A percentile compares a stretch with the other conserved stretches of the same genome.
These are phyloP conservation scores for Pantherophis alleghaniensis DNA, from an alignment of 2,797 vertebrate species.

Conservation along the genomic window DNA sequence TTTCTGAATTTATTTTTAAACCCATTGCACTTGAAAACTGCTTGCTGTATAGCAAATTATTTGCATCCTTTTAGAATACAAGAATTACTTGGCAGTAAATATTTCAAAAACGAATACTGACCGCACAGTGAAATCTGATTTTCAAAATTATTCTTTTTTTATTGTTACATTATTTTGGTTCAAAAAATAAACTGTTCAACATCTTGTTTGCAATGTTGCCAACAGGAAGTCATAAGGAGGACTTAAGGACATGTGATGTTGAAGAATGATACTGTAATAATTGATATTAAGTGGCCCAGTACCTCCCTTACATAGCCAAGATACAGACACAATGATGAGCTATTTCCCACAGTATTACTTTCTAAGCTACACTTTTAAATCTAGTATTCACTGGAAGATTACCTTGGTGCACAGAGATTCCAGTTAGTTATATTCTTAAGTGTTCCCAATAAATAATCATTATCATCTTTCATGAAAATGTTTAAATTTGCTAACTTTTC, in stretches of 20 bases:
- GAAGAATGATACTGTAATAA: not conserved
- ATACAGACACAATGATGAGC: not conserved
- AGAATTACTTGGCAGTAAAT: constrained; percentile 23
- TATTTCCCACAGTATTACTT: not conserved
- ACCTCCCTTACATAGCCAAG: not conserved
- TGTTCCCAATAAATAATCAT: not conserved
- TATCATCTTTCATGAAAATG: not conserved
- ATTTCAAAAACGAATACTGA: not conserved
- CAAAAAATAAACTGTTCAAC: not conserved
- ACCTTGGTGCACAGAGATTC: not conserved
- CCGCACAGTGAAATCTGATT: not conserved
- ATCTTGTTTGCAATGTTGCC: not conserved
- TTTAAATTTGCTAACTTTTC: not conserved
- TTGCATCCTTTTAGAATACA: constrained; percentile 29
- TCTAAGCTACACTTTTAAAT: not conserved
- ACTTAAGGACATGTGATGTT: not conserved
- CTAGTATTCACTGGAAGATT: not conserved
- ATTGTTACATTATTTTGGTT: not conserved
- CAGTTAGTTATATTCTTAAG: not conserved
- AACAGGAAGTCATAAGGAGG: not conserved
- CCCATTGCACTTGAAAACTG: constrained; percentile 27
- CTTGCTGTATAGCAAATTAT: constrained; percentile 20
- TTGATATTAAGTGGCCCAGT: not conserved
- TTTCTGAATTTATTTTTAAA: constrained; percentile 38
- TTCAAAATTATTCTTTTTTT: not conserved